Conservation (phyloP, 2,888 invertebrate species). For the Conus canariensis region DNA sequence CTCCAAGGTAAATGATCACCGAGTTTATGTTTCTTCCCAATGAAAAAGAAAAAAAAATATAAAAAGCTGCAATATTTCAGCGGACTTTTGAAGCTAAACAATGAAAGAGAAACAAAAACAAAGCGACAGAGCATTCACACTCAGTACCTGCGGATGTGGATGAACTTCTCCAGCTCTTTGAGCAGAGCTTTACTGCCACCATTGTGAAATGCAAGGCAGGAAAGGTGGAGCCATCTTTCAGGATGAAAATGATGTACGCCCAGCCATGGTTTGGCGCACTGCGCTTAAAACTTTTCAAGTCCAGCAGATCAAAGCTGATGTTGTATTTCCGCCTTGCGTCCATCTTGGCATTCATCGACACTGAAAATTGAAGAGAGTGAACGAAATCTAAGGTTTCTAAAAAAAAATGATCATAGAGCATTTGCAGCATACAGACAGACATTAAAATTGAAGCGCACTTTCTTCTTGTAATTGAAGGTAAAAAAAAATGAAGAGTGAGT, state of each 20-base stretch:
- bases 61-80: too few species aligned
- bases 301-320: constrained; percentile 81
- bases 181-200: constrained; percentile 90
- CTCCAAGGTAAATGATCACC: too few species aligned
- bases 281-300: constrained; percentile 84
- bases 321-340: constrained; percentile 72
- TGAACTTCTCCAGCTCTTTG: constrained; percentile 80
- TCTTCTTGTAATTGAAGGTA: too few species aligned
- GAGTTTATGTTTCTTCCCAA: too few species aligned
- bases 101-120: too few species aligned
- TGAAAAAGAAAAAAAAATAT: too few species aligned
- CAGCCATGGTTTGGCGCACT: constrained; percentile 75
- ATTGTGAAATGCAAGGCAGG: constrained; percentile 92
- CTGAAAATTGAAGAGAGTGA: constrained; percentile 41
- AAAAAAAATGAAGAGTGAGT: too few species aligned
- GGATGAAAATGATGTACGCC: constrained; percentile 82
- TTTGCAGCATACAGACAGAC: too few species aligned
- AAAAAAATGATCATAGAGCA: background rate
- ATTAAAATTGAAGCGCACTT: too few species aligned
- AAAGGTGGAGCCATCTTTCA: constrained; percentile 86
- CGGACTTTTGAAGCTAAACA: too few species aligned
- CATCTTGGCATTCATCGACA: constrained; percentile 59
- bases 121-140: too few species aligned
- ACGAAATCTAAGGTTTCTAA: background rate
- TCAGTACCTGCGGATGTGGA: constrained; percentile 82